These are phyloP conservation scores for Meriones psammophilus DNA, from an alignment of 2,797 vertebrate species.

Conservation along the genomic window DNA sequence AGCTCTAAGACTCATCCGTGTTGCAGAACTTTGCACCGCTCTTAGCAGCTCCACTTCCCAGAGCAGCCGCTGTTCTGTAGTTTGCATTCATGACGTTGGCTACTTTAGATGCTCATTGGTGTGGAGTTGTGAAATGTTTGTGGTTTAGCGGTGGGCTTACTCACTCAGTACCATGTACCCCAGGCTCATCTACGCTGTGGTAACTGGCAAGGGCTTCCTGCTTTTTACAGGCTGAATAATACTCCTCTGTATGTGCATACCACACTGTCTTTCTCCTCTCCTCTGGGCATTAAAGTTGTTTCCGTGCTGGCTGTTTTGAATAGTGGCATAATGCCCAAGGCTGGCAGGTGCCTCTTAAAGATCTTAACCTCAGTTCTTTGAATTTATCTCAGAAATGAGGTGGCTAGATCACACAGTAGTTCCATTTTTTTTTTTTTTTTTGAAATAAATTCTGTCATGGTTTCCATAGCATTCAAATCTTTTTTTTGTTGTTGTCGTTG, in stretches of 20 bases:
- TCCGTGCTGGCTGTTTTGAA: neutral
- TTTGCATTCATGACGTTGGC: neutral
- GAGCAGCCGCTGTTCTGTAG: accelerated
- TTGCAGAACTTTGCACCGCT: accelerated
- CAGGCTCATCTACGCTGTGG: accelerated
- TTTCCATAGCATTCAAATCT: neutral
- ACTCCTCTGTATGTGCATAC: accelerated
- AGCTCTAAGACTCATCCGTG: accelerated
- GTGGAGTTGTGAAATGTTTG: neutral
- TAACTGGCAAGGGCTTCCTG: neutral
- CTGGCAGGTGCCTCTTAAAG: accelerated
- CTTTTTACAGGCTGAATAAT: neutral
- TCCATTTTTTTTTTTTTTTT: neutral
- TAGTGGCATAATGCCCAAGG: accelerated
- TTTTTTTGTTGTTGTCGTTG: neutral
- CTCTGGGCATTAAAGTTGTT: accelerated
- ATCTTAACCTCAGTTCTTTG: neutral
- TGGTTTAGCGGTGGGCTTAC: neutral
- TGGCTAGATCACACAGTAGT: neutral
- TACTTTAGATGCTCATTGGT: accelerated
- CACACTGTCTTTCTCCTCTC: accelerated
- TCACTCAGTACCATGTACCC: accelerated
- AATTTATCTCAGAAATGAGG: neutral
- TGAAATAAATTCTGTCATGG: neutral
- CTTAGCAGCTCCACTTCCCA: accelerated